Evolutionary conservation across 1,140 invertebrate genomes (phyloP).

Genomic region (Bombus soroeensis): DNA sequence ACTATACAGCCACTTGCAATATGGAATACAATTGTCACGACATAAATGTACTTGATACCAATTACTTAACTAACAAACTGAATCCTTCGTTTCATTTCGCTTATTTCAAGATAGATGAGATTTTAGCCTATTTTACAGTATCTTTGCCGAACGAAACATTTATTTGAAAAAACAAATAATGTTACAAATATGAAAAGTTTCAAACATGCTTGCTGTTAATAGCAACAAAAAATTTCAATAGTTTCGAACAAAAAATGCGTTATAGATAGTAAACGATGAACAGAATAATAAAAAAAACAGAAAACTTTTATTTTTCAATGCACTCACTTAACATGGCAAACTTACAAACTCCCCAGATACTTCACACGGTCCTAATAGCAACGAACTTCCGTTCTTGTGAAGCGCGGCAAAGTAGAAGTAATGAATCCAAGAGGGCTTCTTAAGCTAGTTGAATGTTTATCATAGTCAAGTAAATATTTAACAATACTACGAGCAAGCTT

Average conservation of each 20-base stretch:
- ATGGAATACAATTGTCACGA: background rate
- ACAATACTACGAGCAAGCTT: constrained; percentile 49
- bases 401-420: constrained; percentile 60
- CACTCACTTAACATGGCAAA: constrained; percentile 24
- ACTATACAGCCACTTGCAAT: background rate
- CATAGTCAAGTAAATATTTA: constrained; percentile 64
- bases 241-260: background rate
- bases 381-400: constrained; percentile 61
- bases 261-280: background rate
- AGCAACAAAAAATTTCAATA: background rate
- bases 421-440: constrained; percentile 57
- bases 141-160: too few relatives aligned
- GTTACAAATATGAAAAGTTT: background rate
- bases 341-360: constrained; percentile 43
- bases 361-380: constrained; percentile 60
- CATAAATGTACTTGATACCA: background rate
- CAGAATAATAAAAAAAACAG: background rate
- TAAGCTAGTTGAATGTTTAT: constrained; percentile 62
- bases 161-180: background rate
- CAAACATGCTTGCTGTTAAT: background rate
- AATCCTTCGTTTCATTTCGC: too few relatives aligned
- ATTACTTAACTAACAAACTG: background rate
- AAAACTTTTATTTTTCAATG: constrained; percentile 37
- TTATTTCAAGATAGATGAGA: too few relatives aligned
- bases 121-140: too few relatives aligned